Base-by-base conservation (phyloP, 2,797 vertebrate genomes). In the Fistularia tabacaria region DNA sequence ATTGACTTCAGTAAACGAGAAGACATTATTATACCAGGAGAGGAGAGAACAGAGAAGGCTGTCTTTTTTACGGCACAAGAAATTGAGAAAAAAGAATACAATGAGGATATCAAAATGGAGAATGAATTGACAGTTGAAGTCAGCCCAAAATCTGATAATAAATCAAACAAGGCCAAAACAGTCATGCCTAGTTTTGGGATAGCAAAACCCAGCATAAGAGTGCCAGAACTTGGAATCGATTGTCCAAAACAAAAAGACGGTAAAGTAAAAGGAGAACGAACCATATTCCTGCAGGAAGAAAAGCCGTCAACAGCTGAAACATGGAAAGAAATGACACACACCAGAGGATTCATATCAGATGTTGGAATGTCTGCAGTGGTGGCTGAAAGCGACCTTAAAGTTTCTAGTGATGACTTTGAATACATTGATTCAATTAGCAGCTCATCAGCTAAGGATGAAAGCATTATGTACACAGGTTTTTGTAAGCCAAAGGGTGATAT, bases 171-270 rank as follows among this genome's bases (percentile, higher is more conserved):
- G 60, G 3, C 58, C 69, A 88, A 84, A 63, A 69, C 71, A 54
- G 64, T 52, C 11, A 71, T 69, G 36, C 51, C 78, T 8, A 71
- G 57, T 46, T 71, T 85, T 69, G 85, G 57, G 45, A 77, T 86
- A 15, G 12, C 68, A 59, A 84, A 80, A 73, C 76, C 80, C 57
- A 77, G 83, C 39, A 85, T 84, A 62, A 80, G 37, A 56, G 73
- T 86, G 9, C 77, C 85, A 59, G 73, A 86, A 36, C 59, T 87
- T 67, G 73, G 66, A 54, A 79, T 81, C 66, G 66, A 83, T 49
- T 71, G 87, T 14, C 69, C 73, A 52, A 82, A 79, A 64, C 14
- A 81, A 66, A 79, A 85, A 45, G 55, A n/a, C 40, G 43, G 62
- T 11, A 37, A 45, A 8, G 11, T 67, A 15, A 66, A 69, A 57